These are phyloP conservation scores for Molorchus minor DNA, from an alignment of 2,888 invertebrate genomes.

Conservation along the genomic window DNA sequence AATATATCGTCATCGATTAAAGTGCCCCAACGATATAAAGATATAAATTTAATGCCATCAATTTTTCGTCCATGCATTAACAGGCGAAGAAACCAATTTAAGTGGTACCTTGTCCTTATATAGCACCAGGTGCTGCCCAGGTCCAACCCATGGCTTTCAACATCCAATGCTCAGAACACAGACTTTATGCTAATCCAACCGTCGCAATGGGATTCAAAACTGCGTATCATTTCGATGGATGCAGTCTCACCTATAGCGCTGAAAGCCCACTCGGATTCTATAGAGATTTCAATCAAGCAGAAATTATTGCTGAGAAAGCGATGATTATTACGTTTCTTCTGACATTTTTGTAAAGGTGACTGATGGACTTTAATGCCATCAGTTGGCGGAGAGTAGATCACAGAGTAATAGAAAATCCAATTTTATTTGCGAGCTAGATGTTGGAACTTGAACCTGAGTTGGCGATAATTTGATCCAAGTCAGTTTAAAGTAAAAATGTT, in stretches of 20 bases:
- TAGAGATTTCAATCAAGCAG: slow-evolving; percentile 6
- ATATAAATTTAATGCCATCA: slow-evolving; percentile 14
- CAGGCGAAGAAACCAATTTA: slow-evolving; percentile 15
- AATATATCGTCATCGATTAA: slow-evolving; percentile 6
- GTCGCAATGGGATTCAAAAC: slow-evolving; percentile 9
- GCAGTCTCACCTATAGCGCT: slow-evolving; percentile 8
- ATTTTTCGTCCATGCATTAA: not conserved
- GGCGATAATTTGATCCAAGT: too few relatives aligned
- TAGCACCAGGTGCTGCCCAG: slow-evolving; percentile 31
- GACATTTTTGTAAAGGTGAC: not conserved
- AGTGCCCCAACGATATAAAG: not conserved
- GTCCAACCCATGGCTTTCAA: slow-evolving; percentile 16
- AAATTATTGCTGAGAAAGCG: not conserved
- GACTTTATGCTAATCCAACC: slow-evolving; percentile 16
- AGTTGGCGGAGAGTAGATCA: not conserved
- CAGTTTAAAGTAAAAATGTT: too few relatives aligned
- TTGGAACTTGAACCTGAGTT: too few relatives aligned
- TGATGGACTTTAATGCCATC: not conserved
- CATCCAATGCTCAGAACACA: not conserved
- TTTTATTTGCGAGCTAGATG: too few relatives aligned
- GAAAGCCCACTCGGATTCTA: slow-evolving; percentile 8
- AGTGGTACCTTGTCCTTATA: slow-evolving; percentile 31
- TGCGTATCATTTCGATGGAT: slow-evolving; percentile 8
- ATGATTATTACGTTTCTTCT: not conserved
- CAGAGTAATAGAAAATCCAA: not conserved